These are phyloP conservation scores for Stramonita haemastoma DNA, from an alignment of 2,888 invertebrate genomes.

Conservation along the genomic window DNA sequence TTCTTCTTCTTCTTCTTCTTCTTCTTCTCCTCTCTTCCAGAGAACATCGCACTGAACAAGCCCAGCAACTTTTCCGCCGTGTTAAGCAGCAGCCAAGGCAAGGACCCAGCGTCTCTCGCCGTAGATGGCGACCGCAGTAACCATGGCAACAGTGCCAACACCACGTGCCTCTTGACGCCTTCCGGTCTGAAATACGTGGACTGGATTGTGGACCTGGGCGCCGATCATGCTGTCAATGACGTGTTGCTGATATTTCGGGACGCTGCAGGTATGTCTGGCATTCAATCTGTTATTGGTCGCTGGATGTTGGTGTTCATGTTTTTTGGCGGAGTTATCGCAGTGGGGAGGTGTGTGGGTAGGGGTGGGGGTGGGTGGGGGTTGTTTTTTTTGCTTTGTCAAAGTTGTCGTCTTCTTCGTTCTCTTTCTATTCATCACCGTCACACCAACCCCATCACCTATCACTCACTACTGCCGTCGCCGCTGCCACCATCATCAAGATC, in stretches of 20 bases:
- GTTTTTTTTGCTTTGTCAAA: neutral
- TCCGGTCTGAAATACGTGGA: slow-evolving; percentile 23
- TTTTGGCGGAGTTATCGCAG: neutral
- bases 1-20: too few species aligned
- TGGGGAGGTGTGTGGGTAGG: neutral
- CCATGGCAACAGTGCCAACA: slow-evolving; percentile 21
- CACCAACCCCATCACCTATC: too few species aligned
- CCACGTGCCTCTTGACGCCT: neutral
- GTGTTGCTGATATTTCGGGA: slow-evolving; percentile 22
- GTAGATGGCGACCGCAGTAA: slow-evolving; percentile 29
- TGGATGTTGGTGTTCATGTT: neutral
- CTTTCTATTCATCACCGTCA: neutral
- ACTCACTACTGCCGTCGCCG: too few species aligned
- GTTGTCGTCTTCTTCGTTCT: too few species aligned
- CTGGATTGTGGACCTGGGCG: slow-evolving; percentile 35
- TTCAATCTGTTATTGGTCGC: neutral
- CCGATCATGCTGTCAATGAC: neutral
- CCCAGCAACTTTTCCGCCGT: neutral
- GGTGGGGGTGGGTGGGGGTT: neutral
- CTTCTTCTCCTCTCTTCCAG: neutral
- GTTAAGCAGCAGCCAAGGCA: too few species aligned
- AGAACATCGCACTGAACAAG: slow-evolving; percentile 10
- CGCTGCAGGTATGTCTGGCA: neutral
- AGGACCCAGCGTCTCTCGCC: neutral
- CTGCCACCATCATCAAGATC: too few species aligned